Evolutionary conservation across 2,797 vertebrate genomes (phyloP), one percentile per base, ranked within the genome.

Genomic region (Echeneis naucrates): DNA sequence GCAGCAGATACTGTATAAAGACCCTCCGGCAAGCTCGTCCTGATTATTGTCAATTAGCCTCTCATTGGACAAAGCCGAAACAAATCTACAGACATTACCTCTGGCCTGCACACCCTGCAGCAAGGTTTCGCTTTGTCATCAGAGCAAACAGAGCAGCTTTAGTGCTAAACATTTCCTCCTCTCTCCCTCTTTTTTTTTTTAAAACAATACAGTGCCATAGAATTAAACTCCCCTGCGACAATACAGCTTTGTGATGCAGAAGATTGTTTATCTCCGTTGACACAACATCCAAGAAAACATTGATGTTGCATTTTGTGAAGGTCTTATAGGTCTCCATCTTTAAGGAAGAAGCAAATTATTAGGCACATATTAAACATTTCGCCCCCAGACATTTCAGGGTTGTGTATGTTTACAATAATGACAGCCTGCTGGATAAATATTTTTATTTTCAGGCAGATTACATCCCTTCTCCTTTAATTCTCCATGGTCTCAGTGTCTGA

Each of bases 41-140:
- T 82, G 88, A 91, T 92, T 85, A 91, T 87, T 60, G 52, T 76
- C 62, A 44, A 91, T 92, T 85, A 88, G 77, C 73, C 60, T 77
- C 79, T 89, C 82, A 74, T 76, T 87, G 77, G 72, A 35, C 27
- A 30, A 80, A 76, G 67, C 68, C 55, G 68, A 85, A 77, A 85
- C 67, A 78, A 60, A 62, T 65, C 70, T 75, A 58, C 38, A 47
- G 60, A 78, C 66, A 77, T 72, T 71, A 76, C 58, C 55, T 57
- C 37, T 23, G 37, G 52, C 59, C 68, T 64, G 53, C 21, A 53
- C 23, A 53, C 63, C 87, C 91, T 53, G 62, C 69, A 82, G 87
- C 84, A 62, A 83, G 62, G 68, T 38, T 67, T 50, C 70, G 81
- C 67, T 85, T 79, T 80, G 87, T 89, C 84, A 68, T 81, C 64